Evolutionary conservation across 2,113 vertebrate species (phyloP).

Genomic region (Nycticorax nycticorax): DNA sequence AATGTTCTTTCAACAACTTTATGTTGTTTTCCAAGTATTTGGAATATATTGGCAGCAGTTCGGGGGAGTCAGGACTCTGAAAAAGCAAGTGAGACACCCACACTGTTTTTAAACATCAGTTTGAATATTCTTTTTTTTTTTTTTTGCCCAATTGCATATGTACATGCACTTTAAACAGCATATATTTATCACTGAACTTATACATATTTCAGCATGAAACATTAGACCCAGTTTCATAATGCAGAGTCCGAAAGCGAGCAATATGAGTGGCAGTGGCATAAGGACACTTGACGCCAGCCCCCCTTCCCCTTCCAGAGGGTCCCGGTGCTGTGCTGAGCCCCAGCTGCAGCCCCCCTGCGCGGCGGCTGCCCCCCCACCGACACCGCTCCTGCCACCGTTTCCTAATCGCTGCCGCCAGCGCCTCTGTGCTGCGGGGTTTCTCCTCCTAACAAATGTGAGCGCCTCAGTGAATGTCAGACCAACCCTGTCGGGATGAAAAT

Average conservation of each 20-base stretch:
- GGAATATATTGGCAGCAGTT: not conserved
- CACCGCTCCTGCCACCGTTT: not conserved
- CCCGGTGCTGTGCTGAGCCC: not conserved
- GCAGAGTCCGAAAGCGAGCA: not conserved
- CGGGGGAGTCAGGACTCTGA: not conserved
- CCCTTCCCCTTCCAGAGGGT: not conserved
- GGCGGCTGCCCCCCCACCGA: not conserved
- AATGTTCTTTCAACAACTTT: constrained; percentile 12
- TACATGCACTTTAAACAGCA: not conserved
- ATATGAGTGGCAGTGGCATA: too few relatives aligned
- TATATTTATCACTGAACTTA: not conserved
- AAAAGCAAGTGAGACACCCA: not conserved
- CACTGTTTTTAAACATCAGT: not conserved
- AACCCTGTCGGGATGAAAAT: not conserved
- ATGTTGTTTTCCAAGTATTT: not conserved
- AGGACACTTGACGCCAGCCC: not conserved
- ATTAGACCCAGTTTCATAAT: not conserved
- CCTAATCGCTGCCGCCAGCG: not conserved
- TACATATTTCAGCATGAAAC: not conserved
- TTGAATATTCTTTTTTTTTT: not conserved
- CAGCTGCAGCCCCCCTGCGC: not conserved
- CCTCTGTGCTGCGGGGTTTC: not conserved
- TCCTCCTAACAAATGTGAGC: not conserved
- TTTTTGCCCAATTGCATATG: not conserved
- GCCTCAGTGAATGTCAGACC: not conserved